A percentile compares a stretch with the other conserved stretches of the same genome.
These are phyloP conservation scores for Colinus virginianus DNA, from an alignment of 2,113 vertebrate genomes.

Conservation along the genomic window DNA sequence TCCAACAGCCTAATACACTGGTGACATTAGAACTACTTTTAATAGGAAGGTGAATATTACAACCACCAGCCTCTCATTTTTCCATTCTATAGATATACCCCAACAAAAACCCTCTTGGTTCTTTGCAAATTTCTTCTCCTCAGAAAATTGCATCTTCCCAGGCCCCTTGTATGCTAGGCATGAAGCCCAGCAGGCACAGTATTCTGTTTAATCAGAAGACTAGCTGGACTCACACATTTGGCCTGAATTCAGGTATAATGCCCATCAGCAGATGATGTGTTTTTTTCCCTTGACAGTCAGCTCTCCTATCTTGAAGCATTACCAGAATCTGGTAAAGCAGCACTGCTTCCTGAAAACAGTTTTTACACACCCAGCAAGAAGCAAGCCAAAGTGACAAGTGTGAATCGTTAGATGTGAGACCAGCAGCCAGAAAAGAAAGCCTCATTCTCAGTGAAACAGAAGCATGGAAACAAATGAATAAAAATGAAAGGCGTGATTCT, in stretches of 20 bases:
- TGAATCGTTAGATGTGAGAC: background rate
- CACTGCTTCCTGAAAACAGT: background rate
- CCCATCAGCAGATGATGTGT: background rate
- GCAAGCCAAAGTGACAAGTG: background rate
- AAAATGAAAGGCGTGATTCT: background rate
- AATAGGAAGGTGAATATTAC: rapidly evolving
- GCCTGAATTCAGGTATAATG: background rate
- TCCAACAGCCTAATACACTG: background rate
- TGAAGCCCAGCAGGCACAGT: background rate
- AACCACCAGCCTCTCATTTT: background rate
- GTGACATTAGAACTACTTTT: background rate
- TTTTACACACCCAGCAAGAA: background rate
- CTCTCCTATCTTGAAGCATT: rapidly evolving
- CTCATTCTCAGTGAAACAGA: background rate
- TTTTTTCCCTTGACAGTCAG: background rate
- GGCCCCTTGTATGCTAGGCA: background rate
- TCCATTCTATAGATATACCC: background rate
- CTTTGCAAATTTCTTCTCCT: background rate
- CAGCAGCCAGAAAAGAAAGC: background rate
- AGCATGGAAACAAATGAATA: background rate
- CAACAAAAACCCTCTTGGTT: background rate
- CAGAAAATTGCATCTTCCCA: background rate
- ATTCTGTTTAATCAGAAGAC: background rate
- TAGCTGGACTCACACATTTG: background rate
- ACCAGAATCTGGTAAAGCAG: background rate